Base-by-base conservation (phyloP, 2,113 vertebrate species). In the Amphiprion ocellaris region DNA sequence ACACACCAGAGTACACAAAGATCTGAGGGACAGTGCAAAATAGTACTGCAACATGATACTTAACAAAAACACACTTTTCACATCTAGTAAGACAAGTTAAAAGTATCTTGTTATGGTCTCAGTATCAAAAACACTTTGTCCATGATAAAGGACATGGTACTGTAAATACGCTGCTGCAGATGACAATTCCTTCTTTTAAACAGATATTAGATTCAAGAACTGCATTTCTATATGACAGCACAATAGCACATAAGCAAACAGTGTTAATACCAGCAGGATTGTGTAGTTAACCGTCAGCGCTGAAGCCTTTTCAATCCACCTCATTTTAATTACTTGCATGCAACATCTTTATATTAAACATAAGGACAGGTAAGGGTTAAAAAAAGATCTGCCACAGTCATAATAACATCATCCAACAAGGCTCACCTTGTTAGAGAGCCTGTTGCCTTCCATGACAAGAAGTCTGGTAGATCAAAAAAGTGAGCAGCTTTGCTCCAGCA, bases 391-490 rank as follows among this genome's bases (percentile, higher is more conserved):
- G 21, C 10, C 19, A 60, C 21, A 26, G 24, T 55, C 15, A 37
- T 24, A 0, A 24, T 23, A 53, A 37, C 14, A 64, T 54, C 61
- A 59, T 19, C 19, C 0, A 61, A 14, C 8, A 54, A 53, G 59
- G 53, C 82, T 84, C 75, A 99, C 98, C 98, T 97, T 72, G 93
- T 92, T 92, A 96, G 92, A 78, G 94, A 96, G 89, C 97, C 97
- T 26, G 97, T 98, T 70, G 98, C 97, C 88, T 98, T 99, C 97
- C 97, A 99, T 33, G 94, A 95, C 54, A 99, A 94, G 91, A 98
- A 99, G 93, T 99, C 98, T 0, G 98, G 96, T 53, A 99, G 97
- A 94, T 99, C 98, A 84, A 99, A 97, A 89, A 99, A 99, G 88
- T 96, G 95, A 37, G 95, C 94, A 2, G 95, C 95, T 85, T 92